Conservation (phyloP, 2,888 invertebrate species). For the Acanthosepion esculentum region DNA sequence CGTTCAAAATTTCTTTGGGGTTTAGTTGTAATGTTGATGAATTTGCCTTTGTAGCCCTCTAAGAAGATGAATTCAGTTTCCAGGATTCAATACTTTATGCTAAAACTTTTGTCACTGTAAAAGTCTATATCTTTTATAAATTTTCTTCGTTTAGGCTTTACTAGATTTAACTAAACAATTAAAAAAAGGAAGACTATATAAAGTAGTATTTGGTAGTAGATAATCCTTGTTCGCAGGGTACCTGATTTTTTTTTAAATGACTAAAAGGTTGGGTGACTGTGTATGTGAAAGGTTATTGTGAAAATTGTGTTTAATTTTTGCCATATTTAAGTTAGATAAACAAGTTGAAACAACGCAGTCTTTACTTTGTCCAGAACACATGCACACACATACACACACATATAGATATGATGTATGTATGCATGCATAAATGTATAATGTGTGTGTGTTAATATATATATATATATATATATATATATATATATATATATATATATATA, state of each 20-base stretch:
- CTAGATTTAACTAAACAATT: not conserved
- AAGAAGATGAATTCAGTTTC: not conserved
- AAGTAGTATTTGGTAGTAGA: not conserved
- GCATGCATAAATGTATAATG: not conserved
- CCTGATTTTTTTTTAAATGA: not conserved
- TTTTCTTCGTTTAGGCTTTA: not conserved
- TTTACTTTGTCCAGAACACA: not conserved
- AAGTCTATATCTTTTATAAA: not conserved
- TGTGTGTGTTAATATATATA: not conserved
- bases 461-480: not conserved
- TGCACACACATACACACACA: not conserved
- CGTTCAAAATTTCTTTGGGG: too few species aligned
- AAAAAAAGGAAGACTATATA: not conserved
- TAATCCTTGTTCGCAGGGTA: not conserved
- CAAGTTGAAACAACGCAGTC: not conserved
- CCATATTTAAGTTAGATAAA: not conserved
- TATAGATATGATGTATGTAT: not conserved
- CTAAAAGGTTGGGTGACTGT: not conserved
- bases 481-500: not conserved
- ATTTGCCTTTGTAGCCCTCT: not conserved
- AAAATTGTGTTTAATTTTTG: not conserved
- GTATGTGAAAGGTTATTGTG: not conserved
- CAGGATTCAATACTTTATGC: not conserved
- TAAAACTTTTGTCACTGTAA: not conserved
- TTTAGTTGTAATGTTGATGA: not conserved